Evolutionary conservation across 2,113 vertebrate genomes (phyloP), one percentile per base, ranked within the genome.

Genomic region (Choloepus hoffmanni): DNA sequence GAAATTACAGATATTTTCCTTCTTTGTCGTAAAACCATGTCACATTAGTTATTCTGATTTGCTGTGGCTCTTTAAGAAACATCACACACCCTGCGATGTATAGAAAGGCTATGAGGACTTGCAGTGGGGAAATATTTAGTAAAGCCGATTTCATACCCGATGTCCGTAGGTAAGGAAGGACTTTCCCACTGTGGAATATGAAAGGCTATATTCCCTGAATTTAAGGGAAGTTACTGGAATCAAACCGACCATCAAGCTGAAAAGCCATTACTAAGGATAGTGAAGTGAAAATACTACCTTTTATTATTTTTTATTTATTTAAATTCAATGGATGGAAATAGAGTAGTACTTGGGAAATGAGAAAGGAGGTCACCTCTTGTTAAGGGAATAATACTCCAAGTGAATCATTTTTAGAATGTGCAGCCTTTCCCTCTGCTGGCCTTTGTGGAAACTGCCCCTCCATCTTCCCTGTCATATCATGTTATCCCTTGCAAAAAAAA

Each of bases 251-350:
- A 43, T 45, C 67, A 96, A 70, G 70, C 82, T n/a, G 62, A 45
- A 76, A 90, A 67, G 19, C 3, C 53, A 76, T n/a, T 82, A 53
- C 50, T 90, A 93, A 70, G 30, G 43, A 76, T 33, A 86, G 18
- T 7, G 16, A 43, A 86, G 18, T 7, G 16, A 43, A 92, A 85
- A 76, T 79, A 65, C 85, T 94, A 45, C 13, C 19, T 91, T 73
- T 79, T 89, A 73, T 62, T 72, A 16, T 55, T 72, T 65, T 96
- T 85, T 74, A 58, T 76, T 83, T 65, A 77, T 90, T 83, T 72
- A 86, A 72, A 21, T 43, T 90, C 53, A 83, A 55, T 40, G 24
- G 60, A 90, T 86, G 13, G 16, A 77, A 90, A 90, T 85, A 11
- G 48, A 50, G 11, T 40, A 68, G 9, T 16, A 36, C 53, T 77